Evolutionary conservation across 2,888 invertebrate genomes (phyloP).

Genomic region (Aspidiotus rigidus): DNA sequence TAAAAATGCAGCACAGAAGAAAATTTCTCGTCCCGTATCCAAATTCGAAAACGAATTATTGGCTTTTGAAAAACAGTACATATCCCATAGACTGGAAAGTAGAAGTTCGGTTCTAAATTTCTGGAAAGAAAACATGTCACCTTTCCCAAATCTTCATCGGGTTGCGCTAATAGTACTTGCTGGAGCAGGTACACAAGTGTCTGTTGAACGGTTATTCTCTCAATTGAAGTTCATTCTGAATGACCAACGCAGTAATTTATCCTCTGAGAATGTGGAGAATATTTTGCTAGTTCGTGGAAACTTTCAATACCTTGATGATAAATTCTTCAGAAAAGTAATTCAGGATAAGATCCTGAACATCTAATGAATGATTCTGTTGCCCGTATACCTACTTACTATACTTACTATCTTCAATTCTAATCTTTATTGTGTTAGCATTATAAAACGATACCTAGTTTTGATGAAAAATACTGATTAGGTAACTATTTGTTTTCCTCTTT

Average conservation of each 20-base stretch:
- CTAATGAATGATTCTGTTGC: too few relatives aligned
- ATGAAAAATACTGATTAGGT: too few relatives aligned
- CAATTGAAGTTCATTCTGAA: background rate
- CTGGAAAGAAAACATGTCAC: background rate
- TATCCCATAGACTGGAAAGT: background rate
- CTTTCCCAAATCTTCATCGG: background rate
- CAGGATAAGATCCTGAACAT: too few relatives aligned
- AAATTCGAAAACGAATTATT: background rate
- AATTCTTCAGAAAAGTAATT: background rate
- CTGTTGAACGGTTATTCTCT: background rate
- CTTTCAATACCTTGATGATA: background rate
- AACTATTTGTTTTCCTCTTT: too few relatives aligned
- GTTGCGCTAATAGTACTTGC: background rate
- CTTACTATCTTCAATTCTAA: too few relatives aligned
- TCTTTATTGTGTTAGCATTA: too few relatives aligned
- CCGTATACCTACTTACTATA: too few relatives aligned
- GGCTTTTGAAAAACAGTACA: background rate
- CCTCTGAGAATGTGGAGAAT: background rate
- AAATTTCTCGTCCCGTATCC: background rate
- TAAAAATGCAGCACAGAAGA: too few relatives aligned
- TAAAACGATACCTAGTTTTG: too few relatives aligned
- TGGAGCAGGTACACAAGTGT: background rate
- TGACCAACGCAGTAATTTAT: background rate
- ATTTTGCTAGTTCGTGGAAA: background rate
- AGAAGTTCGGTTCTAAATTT: background rate